Base-by-base conservation (phyloP, 2,797 vertebrate species). In the Anas georgica region DNA sequence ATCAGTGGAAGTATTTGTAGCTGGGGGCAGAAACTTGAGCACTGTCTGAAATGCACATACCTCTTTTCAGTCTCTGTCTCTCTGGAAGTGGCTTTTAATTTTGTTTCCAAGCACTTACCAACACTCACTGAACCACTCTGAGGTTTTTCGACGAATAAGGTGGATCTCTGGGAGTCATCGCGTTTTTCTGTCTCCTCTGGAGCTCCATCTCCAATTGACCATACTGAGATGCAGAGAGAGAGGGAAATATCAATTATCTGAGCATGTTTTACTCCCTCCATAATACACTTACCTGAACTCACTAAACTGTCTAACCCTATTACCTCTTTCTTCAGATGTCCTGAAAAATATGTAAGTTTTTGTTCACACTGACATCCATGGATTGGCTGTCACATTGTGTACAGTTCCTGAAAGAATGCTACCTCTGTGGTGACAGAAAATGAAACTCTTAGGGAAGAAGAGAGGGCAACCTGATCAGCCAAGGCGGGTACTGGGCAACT, bases 171-270 rank as follows among this genome's bases (percentile, higher is more conserved):
- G 4, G 98, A 97, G 62, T 97, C 98, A 67, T 99, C 98, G 0
- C 22, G 98, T 91, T 99, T 99, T 15, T 99, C 98, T 83, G 98
- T 92, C 0, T 99, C 99, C 59, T 99, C 99, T 23, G 97, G 98
- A 33, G 86, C 29, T 69, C 98, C 98, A 15, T 99, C 99, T 70
- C 98, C 99, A 75, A 99, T 88, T 94, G 99, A 99, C 98, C 98
- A 99, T 83, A 99, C 99, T 99, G 92, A 85, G 45, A 96, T 78
- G 97, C 74, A 94, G 90, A 96, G 91, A 95, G 59, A 89, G 13
- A 75, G 41, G 15, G 15, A 86, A 37, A 54, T 26, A 13, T 97
- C 66, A 97, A 2, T 89, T 85, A 82, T 80, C 63, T 37, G 78
- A 82, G 29, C 12, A 5, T 72, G 20, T 10, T 58, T 82, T 58